Evolutionary conservation across 2,113 vertebrate species (phyloP).

Genomic region (Mormyrus iriodes): DNA sequence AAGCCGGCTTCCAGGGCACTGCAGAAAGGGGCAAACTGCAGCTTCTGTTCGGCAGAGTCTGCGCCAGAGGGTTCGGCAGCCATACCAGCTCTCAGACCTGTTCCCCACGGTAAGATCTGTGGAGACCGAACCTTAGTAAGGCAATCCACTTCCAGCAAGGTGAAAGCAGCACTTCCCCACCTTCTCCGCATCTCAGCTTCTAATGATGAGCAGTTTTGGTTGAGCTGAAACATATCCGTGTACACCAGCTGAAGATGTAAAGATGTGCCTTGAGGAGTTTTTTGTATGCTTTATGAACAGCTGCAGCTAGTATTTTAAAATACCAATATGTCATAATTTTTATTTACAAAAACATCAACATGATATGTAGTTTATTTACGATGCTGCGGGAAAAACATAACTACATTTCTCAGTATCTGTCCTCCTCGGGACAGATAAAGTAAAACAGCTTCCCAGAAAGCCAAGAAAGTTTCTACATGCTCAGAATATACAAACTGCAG

Average conservation of each 20-base stretch:
- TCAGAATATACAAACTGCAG: neutral
- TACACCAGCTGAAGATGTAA: neutral
- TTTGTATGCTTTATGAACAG: neutral
- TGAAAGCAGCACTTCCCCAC: neutral
- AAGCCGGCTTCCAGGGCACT: conserved; percentile 93
- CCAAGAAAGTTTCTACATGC: no score
- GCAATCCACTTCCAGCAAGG: neutral
- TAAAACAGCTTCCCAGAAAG: neutral
- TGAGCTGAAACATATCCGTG: neutral
- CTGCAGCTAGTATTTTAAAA: neutral
- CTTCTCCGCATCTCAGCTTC: neutral
- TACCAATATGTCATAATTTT: neutral
- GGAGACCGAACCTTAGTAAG: neutral
- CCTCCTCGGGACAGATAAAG: neutral
- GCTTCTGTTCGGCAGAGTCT: conserved; percentile 44
- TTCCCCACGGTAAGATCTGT: neutral
- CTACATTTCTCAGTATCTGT: neutral
- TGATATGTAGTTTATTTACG: neutral
- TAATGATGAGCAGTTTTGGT: neutral
- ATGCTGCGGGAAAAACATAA: neutral
- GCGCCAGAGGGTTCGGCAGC: conserved; percentile 43
- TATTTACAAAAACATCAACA: neutral
- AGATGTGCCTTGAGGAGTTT: neutral
- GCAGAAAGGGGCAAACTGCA: conserved; percentile 90
- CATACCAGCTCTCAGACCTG: conserved; percentile 47